These are phyloP conservation scores for Helicolenus hilgendorfi DNA, from an alignment of 2,797 vertebrate genomes.

Conservation along the genomic window DNA sequence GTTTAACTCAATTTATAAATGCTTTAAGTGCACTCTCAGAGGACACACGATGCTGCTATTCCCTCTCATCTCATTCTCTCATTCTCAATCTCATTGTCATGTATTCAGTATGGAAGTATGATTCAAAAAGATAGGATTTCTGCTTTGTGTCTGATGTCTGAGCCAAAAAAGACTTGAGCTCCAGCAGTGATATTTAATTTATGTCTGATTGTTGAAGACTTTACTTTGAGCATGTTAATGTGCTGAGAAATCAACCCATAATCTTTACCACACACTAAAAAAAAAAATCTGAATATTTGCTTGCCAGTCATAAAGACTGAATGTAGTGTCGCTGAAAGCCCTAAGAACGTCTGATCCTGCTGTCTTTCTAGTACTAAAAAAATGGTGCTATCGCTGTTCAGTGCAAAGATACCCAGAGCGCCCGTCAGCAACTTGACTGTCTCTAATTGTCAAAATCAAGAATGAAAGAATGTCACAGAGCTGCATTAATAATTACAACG, in stretches of 20 bases:
- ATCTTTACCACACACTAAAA: not conserved
- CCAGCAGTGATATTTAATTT: not conserved
- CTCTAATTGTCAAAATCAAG: conserved; percentile 20
- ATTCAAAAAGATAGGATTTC: not conserved
- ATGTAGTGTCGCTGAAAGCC: not conserved
- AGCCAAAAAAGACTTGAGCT: not conserved
- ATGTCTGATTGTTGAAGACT: not conserved
- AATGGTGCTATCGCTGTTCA: conserved; percentile 1
- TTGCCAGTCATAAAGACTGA: not conserved
- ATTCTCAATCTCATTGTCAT: not conserved
- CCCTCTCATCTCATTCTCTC: not conserved
- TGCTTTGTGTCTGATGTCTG: not conserved
- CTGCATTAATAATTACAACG: conserved; percentile 57
- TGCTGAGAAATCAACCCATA: not conserved
- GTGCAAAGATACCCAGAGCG: not conserved
- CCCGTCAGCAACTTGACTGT: conserved; percentile 21
- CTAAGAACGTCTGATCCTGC: conserved; percentile 12
- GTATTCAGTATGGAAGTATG: not conserved
- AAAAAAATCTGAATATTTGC: not conserved
- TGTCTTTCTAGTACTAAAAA: conserved; percentile 36
- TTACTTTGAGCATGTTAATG: not conserved
- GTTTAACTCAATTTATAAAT: conserved; percentile 1
- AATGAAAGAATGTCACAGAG: conserved; percentile 36
- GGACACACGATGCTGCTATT: not conserved
- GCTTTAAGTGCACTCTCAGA: conserved; percentile 1